Base-by-base conservation (phyloP, 2,888 invertebrate species). In the Xanthia icteritia region DNA sequence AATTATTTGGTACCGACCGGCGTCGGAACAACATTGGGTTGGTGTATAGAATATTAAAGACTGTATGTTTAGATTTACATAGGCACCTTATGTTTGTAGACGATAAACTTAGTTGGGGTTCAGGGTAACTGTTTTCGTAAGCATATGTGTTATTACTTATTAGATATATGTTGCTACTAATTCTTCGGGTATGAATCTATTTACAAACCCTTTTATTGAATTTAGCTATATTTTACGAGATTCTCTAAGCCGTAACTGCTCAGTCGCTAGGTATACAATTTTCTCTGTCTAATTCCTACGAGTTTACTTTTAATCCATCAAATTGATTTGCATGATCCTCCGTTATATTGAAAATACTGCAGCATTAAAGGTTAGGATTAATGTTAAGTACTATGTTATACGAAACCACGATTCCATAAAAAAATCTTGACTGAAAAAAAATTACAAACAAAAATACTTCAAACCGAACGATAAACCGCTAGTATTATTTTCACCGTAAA, bases 1-100 rank as follows among this genome's bases (percentile, higher is more conserved):
- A 83, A 85, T 87, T 87, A 87, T 86, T 84, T 68, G 79, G 73
- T 79, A 81, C 83, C 78, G 85, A 79, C 77, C 75, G 84, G 71
- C 70, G 81, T 76, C 64, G 77, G 56, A 77, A 77, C 69, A 83
- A 79, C 80, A 86, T 79, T 58, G 65, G 81, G 60, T 45, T 36
- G 73, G 64, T 74, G 79, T 75, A 77, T 72, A 39, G 88, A 88
- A 84, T 87, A 88, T 80, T 88, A 84, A 87, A 81, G 76, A 66
- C 73, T 51, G 39, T 48, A 23, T 63, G 78, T 27, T 67, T 71
- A 42, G 72, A 73, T 86, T 77, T 78, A 73, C 68, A 70, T 76
- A 83, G 83, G 71, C 66, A 70, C 60, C 51, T 78, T 79, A 17
- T 71, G 64, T 83, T 85, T 71, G 61, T 60, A 54, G 56, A n/a